phyloP scores from a whole-genome alignment of 1,140 invertebrate species.

The Zaprionus camerounensis region DNA sequence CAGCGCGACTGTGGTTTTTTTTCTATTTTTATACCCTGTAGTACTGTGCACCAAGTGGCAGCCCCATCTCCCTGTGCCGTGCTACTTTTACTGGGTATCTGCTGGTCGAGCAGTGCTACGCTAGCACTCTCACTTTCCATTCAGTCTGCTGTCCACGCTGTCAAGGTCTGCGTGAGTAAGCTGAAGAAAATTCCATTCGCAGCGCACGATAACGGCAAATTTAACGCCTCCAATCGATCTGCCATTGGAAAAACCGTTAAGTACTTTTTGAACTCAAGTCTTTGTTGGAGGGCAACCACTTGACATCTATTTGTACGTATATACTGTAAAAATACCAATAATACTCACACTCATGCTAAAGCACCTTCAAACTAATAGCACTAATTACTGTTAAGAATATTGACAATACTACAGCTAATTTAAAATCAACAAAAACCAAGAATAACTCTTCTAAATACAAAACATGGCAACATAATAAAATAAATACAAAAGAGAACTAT shows the following conservation, averaged over 20 bases:
- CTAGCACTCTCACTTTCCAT: not conserved
- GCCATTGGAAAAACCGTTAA: conserved; percentile 26
- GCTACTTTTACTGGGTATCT: not conserved
- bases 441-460: not conserved
- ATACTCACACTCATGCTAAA: not conserved
- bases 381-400: not conserved
- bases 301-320: not conserved
- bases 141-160: conserved; percentile 1
- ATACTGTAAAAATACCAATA: not conserved
- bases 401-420: not conserved
- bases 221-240: conserved; percentile 37
- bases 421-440: not conserved
- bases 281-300: not conserved
- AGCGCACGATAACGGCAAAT: conserved; percentile 39
- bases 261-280: not conserved
- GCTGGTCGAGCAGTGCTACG: too few relatives aligned
- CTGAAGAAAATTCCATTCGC: conserved; percentile 38
- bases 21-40: too few relatives aligned
- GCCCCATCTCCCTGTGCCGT: not conserved
- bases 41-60: not conserved
- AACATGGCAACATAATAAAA: not conserved
- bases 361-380: not conserved
- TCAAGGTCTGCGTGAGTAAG: conserved; percentile 36
- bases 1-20: too few relatives aligned
- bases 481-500: too few relatives aligned